Base-by-base conservation (phyloP, 2,113 vertebrate genomes). In the Forbesichthys papilliferus region DNA sequence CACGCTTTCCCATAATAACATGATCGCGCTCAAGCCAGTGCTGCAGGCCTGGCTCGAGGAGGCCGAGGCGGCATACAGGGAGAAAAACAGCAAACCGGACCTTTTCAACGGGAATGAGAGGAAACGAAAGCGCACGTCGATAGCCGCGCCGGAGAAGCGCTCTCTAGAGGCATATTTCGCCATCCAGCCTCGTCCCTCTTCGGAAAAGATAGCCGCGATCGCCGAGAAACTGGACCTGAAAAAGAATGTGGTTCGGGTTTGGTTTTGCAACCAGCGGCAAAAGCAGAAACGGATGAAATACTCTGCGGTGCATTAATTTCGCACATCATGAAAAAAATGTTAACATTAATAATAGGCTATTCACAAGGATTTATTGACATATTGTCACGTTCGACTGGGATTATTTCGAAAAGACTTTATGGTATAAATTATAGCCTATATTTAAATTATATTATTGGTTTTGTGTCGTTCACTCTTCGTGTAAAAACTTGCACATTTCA, bases 211-310 rank as follows among this genome's bases (percentile, higher is more conserved):
- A 3, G 95, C 95, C 4, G 96, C 95, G 49, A 96, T 96, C 63
- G 95, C 95, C 0, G 95, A 96, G 81, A 97, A 96, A 87, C 91
- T 97, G 90, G 96, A 97, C 90, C 93, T 97, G 78, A 96, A 96
- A 90, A 97, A 97, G 90, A 97, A 96, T 61, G 96, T 97, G 86
- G 96, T 97, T 85, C 92, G 96, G 60, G 96, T 97, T 80, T 97
- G 96, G 96, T 97, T 97, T 84, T 97, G 96, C 84, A 97, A 97
- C 90, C 95, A 97, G 88, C 90, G 95, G 84, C 95, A 97, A 85
- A 97, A 97, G 89, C 95, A 97, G 90, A 97, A 97, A 88, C 90
- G 96, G 86, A 97, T 97, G 96, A 97, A 97, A 87, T 97, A 96
- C 84, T 95, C 95, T 0, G 96, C 95, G 36, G 93, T 91, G 72